Conservation (phyloP, 2,113 vertebrate species). For the Nanorana parkeri region DNA sequence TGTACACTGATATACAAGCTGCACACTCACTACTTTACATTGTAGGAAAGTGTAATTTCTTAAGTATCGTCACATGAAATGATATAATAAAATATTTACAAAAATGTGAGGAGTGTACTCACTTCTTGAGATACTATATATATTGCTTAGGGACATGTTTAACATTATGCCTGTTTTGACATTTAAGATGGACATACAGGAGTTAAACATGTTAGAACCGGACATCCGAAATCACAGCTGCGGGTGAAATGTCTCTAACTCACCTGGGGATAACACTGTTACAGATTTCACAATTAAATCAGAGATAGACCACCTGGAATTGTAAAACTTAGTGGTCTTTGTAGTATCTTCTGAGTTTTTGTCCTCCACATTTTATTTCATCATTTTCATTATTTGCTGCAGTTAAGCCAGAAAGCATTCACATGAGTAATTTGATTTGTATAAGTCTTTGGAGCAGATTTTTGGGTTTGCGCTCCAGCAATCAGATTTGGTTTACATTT, state of each 20-base stretch:
- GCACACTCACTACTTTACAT: too few relatives aligned
- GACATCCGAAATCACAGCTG: not conserved
- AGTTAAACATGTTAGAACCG: not conserved
- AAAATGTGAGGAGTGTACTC: too few relatives aligned
- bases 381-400: not conserved
- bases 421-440: constrained; percentile 5
- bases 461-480: not conserved
- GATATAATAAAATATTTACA: too few relatives aligned
- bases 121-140: too few relatives aligned
- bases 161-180: too few relatives aligned
- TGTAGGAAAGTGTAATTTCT: too few relatives aligned
- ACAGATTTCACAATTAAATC: not conserved
- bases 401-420: not conserved
- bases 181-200: too few relatives aligned
- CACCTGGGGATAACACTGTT: constrained; percentile 1
- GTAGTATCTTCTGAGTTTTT: not conserved
- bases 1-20: too few relatives aligned
- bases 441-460: constrained; percentile 3
- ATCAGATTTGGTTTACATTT: constrained; percentile 8
- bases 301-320: constrained; percentile 25
- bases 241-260: constrained; percentile 15
- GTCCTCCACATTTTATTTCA: not conserved
- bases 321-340: not conserved
- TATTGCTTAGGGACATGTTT: too few relatives aligned
- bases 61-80: too few relatives aligned